Evolutionary conservation across 2,888 invertebrate species (phyloP).

Genomic region (Cristatella mucedo): DNA sequence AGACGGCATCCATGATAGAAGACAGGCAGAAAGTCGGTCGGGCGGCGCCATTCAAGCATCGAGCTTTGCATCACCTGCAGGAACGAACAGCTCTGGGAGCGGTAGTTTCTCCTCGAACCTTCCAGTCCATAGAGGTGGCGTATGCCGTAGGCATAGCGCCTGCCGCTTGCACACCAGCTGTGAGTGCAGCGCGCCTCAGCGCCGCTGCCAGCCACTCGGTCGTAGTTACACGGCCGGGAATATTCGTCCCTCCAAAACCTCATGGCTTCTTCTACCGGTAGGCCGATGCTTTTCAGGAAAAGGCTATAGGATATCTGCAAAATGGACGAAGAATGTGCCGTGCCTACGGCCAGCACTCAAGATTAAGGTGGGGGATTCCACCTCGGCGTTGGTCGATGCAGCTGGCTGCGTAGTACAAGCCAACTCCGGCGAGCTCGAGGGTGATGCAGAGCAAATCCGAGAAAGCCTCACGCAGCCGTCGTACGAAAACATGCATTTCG

Average conservation of each 20-base stretch:
- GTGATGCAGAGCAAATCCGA: too few relatives aligned
- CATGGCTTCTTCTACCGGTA: conserved; percentile 49
- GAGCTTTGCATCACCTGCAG: conserved; percentile 43
- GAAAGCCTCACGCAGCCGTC: too few relatives aligned
- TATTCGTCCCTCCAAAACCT: conserved; percentile 53
- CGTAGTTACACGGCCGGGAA: conserved; percentile 40
- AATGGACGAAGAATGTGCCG: conserved; percentile 6
- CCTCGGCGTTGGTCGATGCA: too few relatives aligned
- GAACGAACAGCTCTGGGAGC: conserved; percentile 45
- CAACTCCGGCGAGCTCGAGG: too few relatives aligned
- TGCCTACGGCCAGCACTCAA: too few relatives aligned
- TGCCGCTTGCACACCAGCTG: conserved; percentile 49
- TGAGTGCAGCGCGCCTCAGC: conserved; percentile 44
- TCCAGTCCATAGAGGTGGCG: conserved; percentile 57
- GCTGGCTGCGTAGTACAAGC: too few relatives aligned
- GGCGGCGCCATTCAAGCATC: not conserved
- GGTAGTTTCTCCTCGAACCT: conserved; percentile 49
- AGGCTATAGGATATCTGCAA: conserved; percentile 47
- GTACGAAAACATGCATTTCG: too few relatives aligned
- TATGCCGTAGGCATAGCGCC: conserved; percentile 51
- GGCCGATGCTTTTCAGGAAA: conserved; percentile 55
- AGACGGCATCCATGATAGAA: not conserved
- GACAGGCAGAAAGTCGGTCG: too few relatives aligned
- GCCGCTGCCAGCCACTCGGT: too few relatives aligned
- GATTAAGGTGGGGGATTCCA: too few relatives aligned